These are phyloP conservation scores for Metaphire vulgaris DNA, from an alignment of 1,140 invertebrate genomes.

Conservation along the genomic window DNA sequence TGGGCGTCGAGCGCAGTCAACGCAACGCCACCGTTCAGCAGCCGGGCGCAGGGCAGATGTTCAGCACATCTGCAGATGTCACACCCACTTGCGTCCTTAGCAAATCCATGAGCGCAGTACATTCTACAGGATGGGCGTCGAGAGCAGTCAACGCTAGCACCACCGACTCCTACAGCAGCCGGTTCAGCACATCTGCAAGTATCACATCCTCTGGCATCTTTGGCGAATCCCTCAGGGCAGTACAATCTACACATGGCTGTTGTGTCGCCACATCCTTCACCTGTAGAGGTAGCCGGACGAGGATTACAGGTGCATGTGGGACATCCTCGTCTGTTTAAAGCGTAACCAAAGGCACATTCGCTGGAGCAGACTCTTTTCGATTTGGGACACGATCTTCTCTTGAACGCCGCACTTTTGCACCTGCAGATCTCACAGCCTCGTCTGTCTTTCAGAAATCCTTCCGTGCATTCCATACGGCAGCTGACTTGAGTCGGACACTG, in stretches of 20 bases:
- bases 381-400: neutral
- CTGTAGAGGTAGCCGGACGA: neutral
- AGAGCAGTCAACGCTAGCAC: neutral
- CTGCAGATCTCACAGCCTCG: slow-evolving; percentile 20
- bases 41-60: neutral
- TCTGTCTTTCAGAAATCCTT: slow-evolving; percentile 15
- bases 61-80: neutral
- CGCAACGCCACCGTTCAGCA: no score
- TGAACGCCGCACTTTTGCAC: neutral
- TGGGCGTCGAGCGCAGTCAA: neutral
- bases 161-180: neutral
- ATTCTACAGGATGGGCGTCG: neutral
- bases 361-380: neutral
- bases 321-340: neutral
- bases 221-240: slow-evolving; percentile 8
- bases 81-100: neutral
- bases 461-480: slow-evolving; percentile 9
- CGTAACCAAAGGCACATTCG: neutral
- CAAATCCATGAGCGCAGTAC: slow-evolving; percentile 18
- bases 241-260: neutral
- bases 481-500: slow-evolving; percentile 4
- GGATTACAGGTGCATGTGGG: neutral
- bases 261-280: neutral
- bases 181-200: slow-evolving; percentile 1
- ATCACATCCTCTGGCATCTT: slow-evolving; percentile 24